Evolutionary conservation across 2,113 vertebrate species (phyloP).

Genomic region (Pristiophorus japonicus): DNA sequence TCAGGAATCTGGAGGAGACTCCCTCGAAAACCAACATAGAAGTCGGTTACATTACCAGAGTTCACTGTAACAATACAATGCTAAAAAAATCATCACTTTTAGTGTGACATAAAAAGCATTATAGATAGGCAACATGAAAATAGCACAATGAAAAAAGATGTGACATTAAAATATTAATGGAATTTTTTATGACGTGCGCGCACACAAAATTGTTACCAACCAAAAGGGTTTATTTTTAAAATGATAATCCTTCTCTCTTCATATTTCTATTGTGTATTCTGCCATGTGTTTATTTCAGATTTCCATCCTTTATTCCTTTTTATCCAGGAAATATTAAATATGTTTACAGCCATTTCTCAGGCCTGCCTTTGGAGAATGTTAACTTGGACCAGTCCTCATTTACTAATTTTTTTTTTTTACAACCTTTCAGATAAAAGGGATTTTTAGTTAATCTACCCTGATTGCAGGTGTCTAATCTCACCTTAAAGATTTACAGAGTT

Average conservation of each 20-base stretch:
- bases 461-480: not conserved
- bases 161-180: not conserved
- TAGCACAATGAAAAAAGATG: not conserved
- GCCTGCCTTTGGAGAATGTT: not conserved
- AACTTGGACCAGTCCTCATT: not conserved
- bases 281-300: not conserved
- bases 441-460: not conserved
- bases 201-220: not conserved
- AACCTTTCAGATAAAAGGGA: not conserved
- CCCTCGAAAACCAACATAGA: not conserved
- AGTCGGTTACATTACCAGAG: not conserved
- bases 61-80: not conserved
- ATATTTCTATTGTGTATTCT: not conserved
- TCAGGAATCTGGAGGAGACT: not conserved
- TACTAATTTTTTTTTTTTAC: not conserved
- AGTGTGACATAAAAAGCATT: not conserved
- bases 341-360: not conserved
- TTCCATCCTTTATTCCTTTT: not conserved
- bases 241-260: not conserved
- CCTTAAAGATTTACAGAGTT: not conserved
- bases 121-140: not conserved
- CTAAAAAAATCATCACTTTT: not conserved
- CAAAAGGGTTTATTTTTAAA: not conserved
- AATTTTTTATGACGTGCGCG: not conserved
- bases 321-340: not conserved